phyloP scores from a whole-genome alignment of 2,797 vertebrate genomes.

The Chelon labrosus region DNA sequence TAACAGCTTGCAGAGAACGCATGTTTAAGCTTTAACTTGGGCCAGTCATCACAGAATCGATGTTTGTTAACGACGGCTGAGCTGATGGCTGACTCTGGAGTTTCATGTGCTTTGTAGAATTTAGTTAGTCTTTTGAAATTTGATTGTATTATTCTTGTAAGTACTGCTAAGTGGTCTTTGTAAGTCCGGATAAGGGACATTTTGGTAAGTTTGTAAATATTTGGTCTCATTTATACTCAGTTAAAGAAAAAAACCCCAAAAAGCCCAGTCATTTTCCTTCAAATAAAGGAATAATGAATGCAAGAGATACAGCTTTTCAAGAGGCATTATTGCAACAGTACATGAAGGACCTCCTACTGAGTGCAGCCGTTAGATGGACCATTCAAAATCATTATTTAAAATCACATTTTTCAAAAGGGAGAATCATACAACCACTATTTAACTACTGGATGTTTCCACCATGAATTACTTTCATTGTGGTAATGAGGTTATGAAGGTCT shows the following conservation, averaged over 20 bases:
- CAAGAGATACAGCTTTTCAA: background rate
- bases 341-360: conserved; percentile 27
- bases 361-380: conserved; percentile 28
- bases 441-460: conserved; percentile 30
- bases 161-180: background rate
- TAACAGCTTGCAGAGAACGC: too few relatives aligned
- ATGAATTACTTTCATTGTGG: conserved; percentile 48
- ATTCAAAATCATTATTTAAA: conserved; percentile 15
- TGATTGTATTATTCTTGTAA: background rate
- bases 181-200: background rate
- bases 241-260: background rate
- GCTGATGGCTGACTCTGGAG: background rate
- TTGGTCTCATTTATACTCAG: background rate
- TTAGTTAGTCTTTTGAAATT: too few relatives aligned
- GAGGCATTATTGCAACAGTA: conserved; percentile 7
- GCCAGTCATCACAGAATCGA: background rate
- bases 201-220: background rate
- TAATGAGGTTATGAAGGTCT: conserved; percentile 11
- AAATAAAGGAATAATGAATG: conserved; percentile 24
- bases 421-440: conserved; percentile 10
- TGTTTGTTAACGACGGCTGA: background rate
- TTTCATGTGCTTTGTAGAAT: too few relatives aligned
- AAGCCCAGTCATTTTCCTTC: background rate
- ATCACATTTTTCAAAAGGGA: conserved; percentile 14
- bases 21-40: background rate